Conservation (phyloP, 2,797 vertebrate genomes). For the Danio kyathit region DNA sequence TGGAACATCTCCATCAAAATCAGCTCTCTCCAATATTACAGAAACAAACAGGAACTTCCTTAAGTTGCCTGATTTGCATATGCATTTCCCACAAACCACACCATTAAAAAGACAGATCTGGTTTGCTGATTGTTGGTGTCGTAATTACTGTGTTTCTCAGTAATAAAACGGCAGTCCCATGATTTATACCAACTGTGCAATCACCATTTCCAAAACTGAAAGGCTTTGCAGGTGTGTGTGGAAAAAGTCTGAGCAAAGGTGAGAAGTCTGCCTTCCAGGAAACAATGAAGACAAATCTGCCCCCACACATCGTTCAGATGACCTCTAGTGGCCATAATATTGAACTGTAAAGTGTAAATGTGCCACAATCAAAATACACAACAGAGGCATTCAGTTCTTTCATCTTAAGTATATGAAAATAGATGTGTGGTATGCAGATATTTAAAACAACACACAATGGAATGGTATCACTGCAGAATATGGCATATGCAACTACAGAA, state of each 20-base stretch:
- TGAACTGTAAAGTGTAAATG: not conserved
- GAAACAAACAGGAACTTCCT: constrained; percentile 16
- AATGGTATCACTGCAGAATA: not conserved
- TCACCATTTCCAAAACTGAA: not conserved
- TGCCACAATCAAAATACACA: not conserved
- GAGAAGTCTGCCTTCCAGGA: not conserved
- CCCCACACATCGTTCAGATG: constrained; percentile 18
- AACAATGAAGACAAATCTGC: constrained; percentile 2
- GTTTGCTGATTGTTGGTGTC: not conserved
- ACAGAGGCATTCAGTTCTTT: not conserved
- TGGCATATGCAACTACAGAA: constrained; percentile 7
- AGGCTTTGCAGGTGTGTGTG: not conserved
- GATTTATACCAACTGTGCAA: not conserved
- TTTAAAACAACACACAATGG: not conserved
- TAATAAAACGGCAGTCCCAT: not conserved
- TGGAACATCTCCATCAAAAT: not conserved
- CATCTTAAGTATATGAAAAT: not conserved
- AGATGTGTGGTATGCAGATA: not conserved
- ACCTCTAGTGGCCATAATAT: constrained; percentile 49
- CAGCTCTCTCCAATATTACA: not conserved
- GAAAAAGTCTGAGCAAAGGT: not conserved
- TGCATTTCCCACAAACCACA: constrained; percentile 19
- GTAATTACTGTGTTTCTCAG: not conserved
- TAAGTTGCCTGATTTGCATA: not conserved
- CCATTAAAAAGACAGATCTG: not conserved